Evolutionary conservation across 1,140 invertebrate genomes (phyloP).

Genomic region (Pachyrhynchus sulphureomaculatus): DNA sequence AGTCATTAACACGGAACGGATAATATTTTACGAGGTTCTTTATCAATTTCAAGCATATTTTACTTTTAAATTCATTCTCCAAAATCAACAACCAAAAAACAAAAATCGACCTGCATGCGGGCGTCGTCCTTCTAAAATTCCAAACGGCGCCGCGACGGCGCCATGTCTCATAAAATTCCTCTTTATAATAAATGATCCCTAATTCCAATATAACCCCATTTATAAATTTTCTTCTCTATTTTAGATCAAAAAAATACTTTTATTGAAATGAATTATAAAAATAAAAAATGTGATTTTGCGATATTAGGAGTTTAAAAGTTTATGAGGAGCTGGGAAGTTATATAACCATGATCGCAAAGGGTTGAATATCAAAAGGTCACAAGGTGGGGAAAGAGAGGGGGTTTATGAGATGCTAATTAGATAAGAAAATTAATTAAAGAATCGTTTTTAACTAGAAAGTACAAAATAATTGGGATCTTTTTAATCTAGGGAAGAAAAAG

Average conservation of each 20-base stretch:
- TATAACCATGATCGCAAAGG: not conserved
- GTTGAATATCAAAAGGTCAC: slow-evolving; percentile 7
- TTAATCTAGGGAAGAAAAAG: not conserved
- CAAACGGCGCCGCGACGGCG: slow-evolving; percentile 24
- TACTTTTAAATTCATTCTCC: not conserved
- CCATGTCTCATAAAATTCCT: slow-evolving; percentile 17
- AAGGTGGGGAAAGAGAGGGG: not conserved
- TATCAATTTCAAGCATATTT: no score
- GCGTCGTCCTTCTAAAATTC: slow-evolving; percentile 34
- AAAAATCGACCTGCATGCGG: slow-evolving; percentile 18
- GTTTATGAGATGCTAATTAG: not conserved
- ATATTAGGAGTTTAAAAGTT: not conserved
- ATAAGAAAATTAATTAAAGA: not conserved
- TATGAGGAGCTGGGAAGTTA: not conserved
- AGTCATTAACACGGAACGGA: no score
- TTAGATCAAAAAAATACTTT: no score
- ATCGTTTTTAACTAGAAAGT: no score
- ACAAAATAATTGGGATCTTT: not conserved
- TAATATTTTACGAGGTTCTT: no score
- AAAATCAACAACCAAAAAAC: not conserved
- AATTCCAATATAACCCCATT: not conserved
- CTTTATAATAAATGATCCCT: not conserved
- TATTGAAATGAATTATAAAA: no score
- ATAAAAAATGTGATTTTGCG: no score
- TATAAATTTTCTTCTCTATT: not conserved